Percentiles rank a stretch among this genome's conserved stretches.
Conservation (phyloP, 2,888 invertebrate species). For the Merodon equestris region DNA sequence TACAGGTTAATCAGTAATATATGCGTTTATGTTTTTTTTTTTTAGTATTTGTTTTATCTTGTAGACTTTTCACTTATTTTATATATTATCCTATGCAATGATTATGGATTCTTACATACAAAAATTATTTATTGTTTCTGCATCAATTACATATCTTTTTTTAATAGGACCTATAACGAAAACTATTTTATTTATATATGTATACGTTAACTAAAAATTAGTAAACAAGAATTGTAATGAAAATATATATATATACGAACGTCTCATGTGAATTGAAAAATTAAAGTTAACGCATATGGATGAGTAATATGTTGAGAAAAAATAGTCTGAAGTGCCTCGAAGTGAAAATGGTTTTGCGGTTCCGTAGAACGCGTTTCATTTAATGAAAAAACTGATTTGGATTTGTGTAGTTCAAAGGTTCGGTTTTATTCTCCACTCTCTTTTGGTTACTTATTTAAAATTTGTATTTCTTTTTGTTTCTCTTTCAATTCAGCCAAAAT, state of each 20-base stretch:
- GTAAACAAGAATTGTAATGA: conserved; percentile 29
- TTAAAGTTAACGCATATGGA: conserved; percentile 28
- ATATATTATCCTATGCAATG: conserved; percentile 66
- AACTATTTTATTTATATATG: conserved; percentile 19
- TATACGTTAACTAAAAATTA: conserved; percentile 51
- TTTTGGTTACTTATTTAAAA: conserved; percentile 3
- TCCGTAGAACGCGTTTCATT: conserved; percentile 23
- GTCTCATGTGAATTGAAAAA: conserved; percentile 38
- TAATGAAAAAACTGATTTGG: conserved; percentile 48
- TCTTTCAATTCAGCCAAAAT: conserved; percentile 48
- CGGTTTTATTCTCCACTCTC: conserved; percentile 46
- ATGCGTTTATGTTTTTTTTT: conserved; percentile 55
- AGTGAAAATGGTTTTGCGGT: conserved; percentile 25
- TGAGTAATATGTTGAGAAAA: no score
- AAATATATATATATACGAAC: no score
- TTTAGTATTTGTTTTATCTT: conserved; percentile 32
- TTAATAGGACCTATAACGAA: conserved; percentile 52
- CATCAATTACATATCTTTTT: conserved; percentile 53
- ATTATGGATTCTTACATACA: conserved; percentile 68
- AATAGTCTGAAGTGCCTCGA: no score
- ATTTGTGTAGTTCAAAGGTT: conserved; percentile 43
- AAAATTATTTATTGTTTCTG: conserved; percentile 67
- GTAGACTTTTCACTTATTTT: conserved; percentile 46
- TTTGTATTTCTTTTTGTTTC: conserved; percentile 22
- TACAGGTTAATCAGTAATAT: conserved; percentile 63